Base-by-base conservation (phyloP, 2,113 vertebrate species). In the Ancistrus triradiatus region DNA sequence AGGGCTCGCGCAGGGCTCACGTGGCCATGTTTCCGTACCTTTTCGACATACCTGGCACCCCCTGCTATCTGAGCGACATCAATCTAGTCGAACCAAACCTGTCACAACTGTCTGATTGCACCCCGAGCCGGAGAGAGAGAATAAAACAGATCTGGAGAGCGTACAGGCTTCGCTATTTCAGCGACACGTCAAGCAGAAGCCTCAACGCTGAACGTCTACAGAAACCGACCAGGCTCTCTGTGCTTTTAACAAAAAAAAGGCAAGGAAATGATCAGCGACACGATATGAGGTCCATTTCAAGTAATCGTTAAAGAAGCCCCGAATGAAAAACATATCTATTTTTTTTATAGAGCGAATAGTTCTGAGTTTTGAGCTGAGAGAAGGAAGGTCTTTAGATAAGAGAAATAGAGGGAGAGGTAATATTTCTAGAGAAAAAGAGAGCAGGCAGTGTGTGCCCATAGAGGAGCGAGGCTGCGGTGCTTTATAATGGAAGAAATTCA, bases 401-500 rank as follows among this genome's bases (percentile, higher is more conserved):
- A 49, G 77, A 85, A 81, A 81, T 78, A 83, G 78, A 70, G 63
- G 74, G 80, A 74, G 81, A 69, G 75, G 80, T 80, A 86, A 84
- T 87, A 85, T 86, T 88, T 88, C 83, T n/a, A 85, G 75, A 77
- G 80, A 80, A 84, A 86, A 85, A 82, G 83, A 84, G 83, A 87
- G 82, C 78, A 86, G 81, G 82, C 85, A 85, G 86, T 88, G 84
- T 88, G 84, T 83, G n/a, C n/a, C 86, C 86, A 80, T 84, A 82
- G 84, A 86, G 81, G 78, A 77, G 72, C 81, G 85, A 85, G 81
- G 80, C 82, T 84, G 85, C 83, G 76, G 84, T 89, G 84, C 83
- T 88, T 90, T 87, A 87, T 88, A 87, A 89, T 87, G 85, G 88
- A 87, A 87, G 84, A 86, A 89, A 90, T 88, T 87, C 87, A 90